Evolutionary conservation across 2,888 invertebrate species (phyloP), one percentile per base, ranked within the genome.

Genomic region (Archips crataeganus): DNA sequence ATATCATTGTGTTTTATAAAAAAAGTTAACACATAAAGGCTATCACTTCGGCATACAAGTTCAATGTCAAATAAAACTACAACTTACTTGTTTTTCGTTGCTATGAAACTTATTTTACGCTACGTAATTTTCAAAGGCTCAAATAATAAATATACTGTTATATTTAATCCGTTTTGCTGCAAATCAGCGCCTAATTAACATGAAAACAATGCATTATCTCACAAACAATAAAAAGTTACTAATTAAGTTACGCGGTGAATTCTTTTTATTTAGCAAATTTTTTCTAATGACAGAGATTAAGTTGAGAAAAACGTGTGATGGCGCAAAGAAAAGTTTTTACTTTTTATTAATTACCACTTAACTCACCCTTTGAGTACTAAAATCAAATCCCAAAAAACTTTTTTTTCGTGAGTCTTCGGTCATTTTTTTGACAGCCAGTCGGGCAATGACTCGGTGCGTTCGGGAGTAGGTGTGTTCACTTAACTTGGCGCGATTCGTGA

Each of bases 301-400:
- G 0, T n/a, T 3, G 39, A 23, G 34, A 60, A 36, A 60, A 60
- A 60, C 34, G n/a, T 36, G 36, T 11, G 9, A 34, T 9, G 0
- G 32, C 64, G 49, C 23, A 34, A 13, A 49, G 8, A 63, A 1
- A 8, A 15, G 10, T 57, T 57, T 69, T 32, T 13, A 9, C 23
- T 39, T 51, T 34, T 61, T 49, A 51, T 60, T 76, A 73, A 32
- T 59, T 39, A 23, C 1, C 23, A 57, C 69, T 39, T 39, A 39
- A 87, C 93, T 90, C 93, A 97, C 98, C 96, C 97, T 97, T 93
- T 98, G 98, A 32, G 98, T 98, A 88, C 98, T 98, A 86, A 98
- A 96, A 95, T 98, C 98, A 82, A 98, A 95, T 74, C 98, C 98
- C 83, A 98, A 95, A 94, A 96, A 98, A 80, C 96, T 96, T 87